Conservation (phyloP, 2,797 vertebrate genomes). For the Hippocampus kuda region DNA sequence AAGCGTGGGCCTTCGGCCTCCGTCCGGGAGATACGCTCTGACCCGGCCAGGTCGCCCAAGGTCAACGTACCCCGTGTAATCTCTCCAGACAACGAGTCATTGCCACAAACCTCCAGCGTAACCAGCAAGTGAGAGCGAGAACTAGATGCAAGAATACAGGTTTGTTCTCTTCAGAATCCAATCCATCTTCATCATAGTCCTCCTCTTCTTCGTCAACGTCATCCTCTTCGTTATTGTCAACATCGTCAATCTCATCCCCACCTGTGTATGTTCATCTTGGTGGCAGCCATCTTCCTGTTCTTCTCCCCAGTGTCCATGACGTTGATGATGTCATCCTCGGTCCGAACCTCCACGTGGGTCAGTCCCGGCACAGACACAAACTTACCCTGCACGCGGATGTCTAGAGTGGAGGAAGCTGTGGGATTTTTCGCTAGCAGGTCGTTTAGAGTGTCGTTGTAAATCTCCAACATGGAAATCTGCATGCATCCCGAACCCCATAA, state of each 20-base stretch:
- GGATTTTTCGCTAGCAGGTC: slow-evolving; percentile 53
- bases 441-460: slow-evolving; percentile 61
- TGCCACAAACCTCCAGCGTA: slow-evolving; percentile 50
- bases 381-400: slow-evolving; percentile 58
- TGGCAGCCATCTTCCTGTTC: slow-evolving; percentile 57
- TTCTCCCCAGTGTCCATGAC: slow-evolving; percentile 56
- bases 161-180: not conserved
- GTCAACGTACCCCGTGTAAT: slow-evolving; percentile 49
- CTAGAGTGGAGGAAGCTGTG: slow-evolving; percentile 29
- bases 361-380: slow-evolving; percentile 48
- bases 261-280: slow-evolving; percentile 64
- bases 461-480: slow-evolving; percentile 66
- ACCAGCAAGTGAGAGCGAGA: slow-evolving; percentile 64
- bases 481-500: not conserved
- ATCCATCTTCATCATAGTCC: not conserved
- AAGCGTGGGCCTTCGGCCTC: slow-evolving; percentile 60
- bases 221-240: not conserved
- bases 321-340: slow-evolving; percentile 51
- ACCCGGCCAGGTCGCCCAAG: slow-evolving; percentile 60
- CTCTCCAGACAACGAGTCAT: slow-evolving; percentile 46
- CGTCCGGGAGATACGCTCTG: slow-evolving; percentile 59
- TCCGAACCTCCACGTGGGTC: slow-evolving; percentile 49
- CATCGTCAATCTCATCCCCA: slow-evolving; percentile 7
- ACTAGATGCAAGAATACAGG: slow-evolving; percentile 22
- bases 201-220: no score